Evolutionary conservation across 2,797 vertebrate genomes (phyloP).

Genomic region (Geotrypetes seraphini): DNA sequence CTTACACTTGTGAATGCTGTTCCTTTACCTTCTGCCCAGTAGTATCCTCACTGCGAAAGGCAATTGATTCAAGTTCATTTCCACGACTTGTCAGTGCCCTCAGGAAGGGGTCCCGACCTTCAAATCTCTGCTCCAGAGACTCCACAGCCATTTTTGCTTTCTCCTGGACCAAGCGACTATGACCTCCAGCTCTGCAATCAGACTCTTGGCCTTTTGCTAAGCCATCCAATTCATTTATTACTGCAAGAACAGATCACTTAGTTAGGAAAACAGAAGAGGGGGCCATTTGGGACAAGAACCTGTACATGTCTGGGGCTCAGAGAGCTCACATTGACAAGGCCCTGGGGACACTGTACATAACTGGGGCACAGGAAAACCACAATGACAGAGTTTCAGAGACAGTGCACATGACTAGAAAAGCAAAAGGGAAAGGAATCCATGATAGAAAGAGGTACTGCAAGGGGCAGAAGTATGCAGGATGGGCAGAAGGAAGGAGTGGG

Average conservation of each 20-base stretch:
- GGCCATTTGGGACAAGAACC: too few relatives aligned
- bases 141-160: constrained; percentile 77
- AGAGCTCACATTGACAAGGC: too few relatives aligned
- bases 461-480: too few relatives aligned
- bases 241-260: constrained; percentile 42
- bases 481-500: too few relatives aligned
- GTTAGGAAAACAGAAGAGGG: constrained; percentile 15
- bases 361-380: too few relatives aligned
- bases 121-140: constrained; percentile 84
- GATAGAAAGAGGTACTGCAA: too few relatives aligned
- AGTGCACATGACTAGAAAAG: too few relatives aligned
- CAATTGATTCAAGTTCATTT: constrained; percentile 90
- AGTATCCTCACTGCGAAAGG: constrained; percentile 94
- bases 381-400: too few relatives aligned
- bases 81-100: constrained; percentile 90
- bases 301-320: too few relatives aligned
- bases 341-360: too few relatives aligned
- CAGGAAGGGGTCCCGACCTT: constrained; percentile 76
- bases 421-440: too few relatives aligned
- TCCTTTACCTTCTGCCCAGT: constrained; percentile 88
- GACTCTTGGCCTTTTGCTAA: constrained; percentile 90
- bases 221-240: constrained; percentile 94
- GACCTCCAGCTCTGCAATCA: constrained; percentile 59
- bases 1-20: too few relatives aligned
- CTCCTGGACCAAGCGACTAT: constrained; percentile 82